Conservation (phyloP, 2,888 invertebrate genomes). For the Deladenus siricidicola region DNA sequence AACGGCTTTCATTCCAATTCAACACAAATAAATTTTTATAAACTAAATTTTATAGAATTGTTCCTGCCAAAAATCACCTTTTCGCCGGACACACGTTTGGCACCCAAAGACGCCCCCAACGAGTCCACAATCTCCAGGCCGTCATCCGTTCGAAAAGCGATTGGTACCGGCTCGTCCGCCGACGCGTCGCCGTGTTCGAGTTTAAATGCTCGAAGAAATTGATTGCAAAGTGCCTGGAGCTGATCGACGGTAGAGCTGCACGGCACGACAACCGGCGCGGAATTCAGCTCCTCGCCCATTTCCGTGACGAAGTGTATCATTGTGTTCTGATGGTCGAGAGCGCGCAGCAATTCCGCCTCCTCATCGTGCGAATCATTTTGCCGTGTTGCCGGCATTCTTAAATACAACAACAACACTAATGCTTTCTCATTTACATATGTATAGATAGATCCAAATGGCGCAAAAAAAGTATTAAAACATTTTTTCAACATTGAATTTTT, state of each 20-base stretch:
- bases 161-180: constrained; percentile 62
- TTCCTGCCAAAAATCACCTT: too few species aligned
- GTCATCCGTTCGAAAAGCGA: constrained; percentile 28
- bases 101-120: constrained; percentile 32
- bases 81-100: constrained; percentile 38
- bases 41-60: too few species aligned
- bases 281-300: constrained; percentile 30
- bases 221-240: constrained; percentile 37
- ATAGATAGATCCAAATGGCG: too few species aligned
- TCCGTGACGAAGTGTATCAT: constrained; percentile 25
- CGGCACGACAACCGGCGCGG: constrained; percentile 45
- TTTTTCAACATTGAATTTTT: too few species aligned
- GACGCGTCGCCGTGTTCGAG: constrained; percentile 48
- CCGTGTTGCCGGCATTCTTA: too few species aligned
- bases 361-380: background rate
- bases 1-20: too few species aligned
- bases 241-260: constrained; percentile 34
- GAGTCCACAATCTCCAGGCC: constrained; percentile 39
- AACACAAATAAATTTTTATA: too few species aligned
- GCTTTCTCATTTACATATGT: too few species aligned
- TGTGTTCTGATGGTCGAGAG: background rate
- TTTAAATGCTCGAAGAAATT: constrained; percentile 19
- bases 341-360: background rate
- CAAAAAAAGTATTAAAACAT: too few species aligned
- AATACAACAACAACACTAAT: too few species aligned